Conservation (phyloP, 2,888 invertebrate genomes). For the Pristionchus fissidentatus region DNA sequence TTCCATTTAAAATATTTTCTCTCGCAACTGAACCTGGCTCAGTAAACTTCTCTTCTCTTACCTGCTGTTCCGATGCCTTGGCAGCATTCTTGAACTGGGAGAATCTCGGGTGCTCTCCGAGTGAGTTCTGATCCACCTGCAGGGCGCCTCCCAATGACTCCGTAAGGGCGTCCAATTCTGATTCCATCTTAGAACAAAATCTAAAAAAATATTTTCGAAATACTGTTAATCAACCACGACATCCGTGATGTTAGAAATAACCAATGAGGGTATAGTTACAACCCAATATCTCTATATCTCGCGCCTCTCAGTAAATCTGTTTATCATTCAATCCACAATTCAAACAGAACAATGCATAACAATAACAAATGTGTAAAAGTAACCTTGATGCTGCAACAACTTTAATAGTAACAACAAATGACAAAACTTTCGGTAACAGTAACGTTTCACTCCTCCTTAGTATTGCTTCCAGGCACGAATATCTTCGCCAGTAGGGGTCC, state of each 20-base stretch:
- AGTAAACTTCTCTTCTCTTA: background rate
- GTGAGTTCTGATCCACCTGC: conserved; percentile 6
- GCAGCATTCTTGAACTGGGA: conserved; percentile 59
- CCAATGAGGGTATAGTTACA: background rate
- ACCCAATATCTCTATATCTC: background rate
- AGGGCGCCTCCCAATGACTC: background rate
- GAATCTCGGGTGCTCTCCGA: conserved; percentile 63
- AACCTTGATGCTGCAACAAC: conserved; percentile 26
- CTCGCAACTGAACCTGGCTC: too few species aligned
- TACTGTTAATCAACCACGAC: background rate
- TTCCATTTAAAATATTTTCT: too few species aligned
- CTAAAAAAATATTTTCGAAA: background rate
- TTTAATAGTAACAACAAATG: conserved; percentile 13
- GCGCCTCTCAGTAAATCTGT: conserved; percentile 51
- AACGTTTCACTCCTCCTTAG: background rate
- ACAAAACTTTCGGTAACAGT: background rate
- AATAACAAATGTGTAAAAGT: background rate
- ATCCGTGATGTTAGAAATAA: background rate
- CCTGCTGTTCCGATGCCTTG: conserved; percentile 43
- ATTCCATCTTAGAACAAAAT: background rate
- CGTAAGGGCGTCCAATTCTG: conserved; percentile 15
- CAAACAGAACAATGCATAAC: conserved; percentile 12
- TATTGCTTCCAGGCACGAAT: background rate
- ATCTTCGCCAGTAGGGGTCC: conserved; percentile 27
- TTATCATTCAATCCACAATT: background rate